A percentile compares a stretch with the other conserved stretches of the same genome.
These are phyloP conservation scores for Meiosimyza decipiens DNA, from an alignment of 2,888 invertebrate genomes.

Conservation along the genomic window DNA sequence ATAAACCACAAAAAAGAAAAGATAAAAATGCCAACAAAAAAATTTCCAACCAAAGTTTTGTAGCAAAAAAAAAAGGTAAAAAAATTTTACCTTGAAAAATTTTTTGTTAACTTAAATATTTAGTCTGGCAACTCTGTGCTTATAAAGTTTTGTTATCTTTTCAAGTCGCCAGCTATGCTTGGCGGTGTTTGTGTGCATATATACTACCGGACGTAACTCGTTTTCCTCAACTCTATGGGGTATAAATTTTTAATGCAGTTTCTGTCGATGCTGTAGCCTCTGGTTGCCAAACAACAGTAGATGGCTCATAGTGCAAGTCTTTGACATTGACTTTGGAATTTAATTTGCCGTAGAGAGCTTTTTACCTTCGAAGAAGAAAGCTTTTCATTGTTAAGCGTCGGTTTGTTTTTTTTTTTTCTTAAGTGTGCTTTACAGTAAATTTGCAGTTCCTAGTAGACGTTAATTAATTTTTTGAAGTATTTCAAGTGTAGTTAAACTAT, in stretches of 20 bases:
- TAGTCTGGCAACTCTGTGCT: conserved; percentile 10
- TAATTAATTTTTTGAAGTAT: conserved; percentile 27
- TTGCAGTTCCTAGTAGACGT: conserved; percentile 5
- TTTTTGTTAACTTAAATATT: neutral
- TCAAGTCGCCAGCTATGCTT: no score
- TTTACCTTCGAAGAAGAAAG: neutral
- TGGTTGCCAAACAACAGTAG: conserved; percentile 8
- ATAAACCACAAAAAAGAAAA: neutral
- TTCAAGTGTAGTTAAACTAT: neutral
- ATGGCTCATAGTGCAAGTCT: conserved; percentile 8
- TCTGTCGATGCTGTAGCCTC: conserved; percentile 1
- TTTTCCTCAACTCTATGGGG: neutral
- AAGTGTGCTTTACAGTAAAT: conserved; percentile 12
- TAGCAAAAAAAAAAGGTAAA: neutral
- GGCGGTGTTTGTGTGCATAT: neutral
- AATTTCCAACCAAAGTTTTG: neutral
- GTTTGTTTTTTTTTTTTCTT: neutral
- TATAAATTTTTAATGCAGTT: conserved; percentile 21
- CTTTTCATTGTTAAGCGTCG: neutral
- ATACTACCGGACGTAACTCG: neutral
- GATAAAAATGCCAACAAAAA: neutral
- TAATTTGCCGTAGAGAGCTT: conserved; percentile 22
- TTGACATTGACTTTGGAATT: conserved; percentile 35
- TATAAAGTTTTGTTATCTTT: conserved; percentile 20
- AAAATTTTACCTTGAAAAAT: neutral